phyloP scores from a whole-genome alignment of 2,113 vertebrate genomes.

The Melanocharis versteri region DNA sequence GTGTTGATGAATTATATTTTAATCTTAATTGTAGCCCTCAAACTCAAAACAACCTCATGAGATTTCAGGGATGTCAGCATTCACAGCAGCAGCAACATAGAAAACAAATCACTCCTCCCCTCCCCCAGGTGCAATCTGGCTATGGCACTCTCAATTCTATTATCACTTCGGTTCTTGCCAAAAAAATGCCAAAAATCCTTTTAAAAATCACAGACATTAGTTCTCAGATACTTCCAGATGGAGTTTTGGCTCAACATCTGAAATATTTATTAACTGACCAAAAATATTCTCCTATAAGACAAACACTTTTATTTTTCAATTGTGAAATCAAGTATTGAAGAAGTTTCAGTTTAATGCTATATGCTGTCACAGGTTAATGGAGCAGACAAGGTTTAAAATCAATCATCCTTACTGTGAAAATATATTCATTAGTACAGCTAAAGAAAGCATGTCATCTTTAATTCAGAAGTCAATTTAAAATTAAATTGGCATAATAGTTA shows the following conservation, averaged over 20 bases:
- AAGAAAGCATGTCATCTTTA: neutral
- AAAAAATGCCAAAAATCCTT: neutral
- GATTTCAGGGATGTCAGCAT: constrained; percentile 28
- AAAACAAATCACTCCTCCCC: neutral
- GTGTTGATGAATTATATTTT: neutral
- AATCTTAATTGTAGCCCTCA: constrained; percentile 17
- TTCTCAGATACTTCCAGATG: neutral
- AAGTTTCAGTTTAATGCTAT: neutral
- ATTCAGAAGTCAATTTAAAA: neutral
- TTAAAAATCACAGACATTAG: neutral
- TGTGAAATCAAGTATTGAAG: neutral
- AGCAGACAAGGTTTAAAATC: neutral
- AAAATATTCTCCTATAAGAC: neutral
- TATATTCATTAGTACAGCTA: neutral
- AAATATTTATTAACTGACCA: constrained; percentile 29
- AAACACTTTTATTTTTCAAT: neutral
- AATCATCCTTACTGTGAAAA: neutral
- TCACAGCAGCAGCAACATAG: neutral
- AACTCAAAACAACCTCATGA: neutral
- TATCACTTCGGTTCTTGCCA: constrained; percentile 9
- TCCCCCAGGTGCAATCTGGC: neutral
- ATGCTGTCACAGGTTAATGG: neutral
- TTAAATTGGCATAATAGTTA: neutral
- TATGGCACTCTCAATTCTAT: neutral
- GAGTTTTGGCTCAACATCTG: neutral